Conservation (phyloP, 2,113 vertebrate species). For the Zootoca vivipara region DNA sequence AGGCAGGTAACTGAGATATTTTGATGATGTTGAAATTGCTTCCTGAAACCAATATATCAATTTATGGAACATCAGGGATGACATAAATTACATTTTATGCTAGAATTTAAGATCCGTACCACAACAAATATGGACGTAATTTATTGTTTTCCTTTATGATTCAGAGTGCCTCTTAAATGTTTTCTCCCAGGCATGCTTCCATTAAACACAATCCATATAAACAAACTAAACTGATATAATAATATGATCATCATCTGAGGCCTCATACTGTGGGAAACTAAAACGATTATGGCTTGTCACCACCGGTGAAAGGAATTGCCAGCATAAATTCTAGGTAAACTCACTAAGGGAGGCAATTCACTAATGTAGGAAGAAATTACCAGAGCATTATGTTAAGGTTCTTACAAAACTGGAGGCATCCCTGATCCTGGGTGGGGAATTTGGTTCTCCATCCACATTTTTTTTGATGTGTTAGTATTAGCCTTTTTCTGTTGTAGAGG, state of each 20-base stretch:
- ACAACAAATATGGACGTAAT: background rate
- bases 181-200: background rate
- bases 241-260: background rate
- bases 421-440: background rate
- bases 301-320: no score
- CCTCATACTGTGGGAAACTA: no score
- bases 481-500: background rate
- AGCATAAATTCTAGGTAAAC: no score
- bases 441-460: background rate
- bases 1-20: background rate
- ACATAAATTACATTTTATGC: background rate
- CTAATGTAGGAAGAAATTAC: no score
- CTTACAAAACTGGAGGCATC: no score
- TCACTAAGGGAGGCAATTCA: no score
- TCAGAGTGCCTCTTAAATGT: background rate
- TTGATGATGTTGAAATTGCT: background rate
- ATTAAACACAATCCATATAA: constrained; percentile 11
- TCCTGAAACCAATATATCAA: background rate
- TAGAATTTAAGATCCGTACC: background rate
- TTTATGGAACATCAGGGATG: background rate
- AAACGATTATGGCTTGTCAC: no score
- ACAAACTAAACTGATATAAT: background rate
- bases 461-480: background rate
- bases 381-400: no score
- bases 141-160: constrained; percentile 26